Evolutionary conservation across 2,113 vertebrate species (phyloP).

Genomic region (Mobula birostris): DNA sequence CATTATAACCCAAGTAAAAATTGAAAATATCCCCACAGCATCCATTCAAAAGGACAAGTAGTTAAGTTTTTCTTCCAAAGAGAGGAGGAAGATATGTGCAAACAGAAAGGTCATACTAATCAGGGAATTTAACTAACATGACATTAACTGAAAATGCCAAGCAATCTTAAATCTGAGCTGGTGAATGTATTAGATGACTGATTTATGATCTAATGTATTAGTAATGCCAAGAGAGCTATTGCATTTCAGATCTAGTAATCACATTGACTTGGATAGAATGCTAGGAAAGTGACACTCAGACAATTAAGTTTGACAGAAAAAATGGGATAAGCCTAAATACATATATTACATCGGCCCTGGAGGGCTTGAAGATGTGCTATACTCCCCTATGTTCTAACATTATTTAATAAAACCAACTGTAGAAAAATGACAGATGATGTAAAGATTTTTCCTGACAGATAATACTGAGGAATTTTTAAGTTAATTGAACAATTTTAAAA

Average conservation of each 20-base stretch:
- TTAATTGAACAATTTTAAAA: not conserved
- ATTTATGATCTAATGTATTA: constrained; percentile 20
- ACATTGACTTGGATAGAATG: not conserved
- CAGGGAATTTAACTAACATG: constrained; percentile 11
- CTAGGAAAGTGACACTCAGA: not conserved
- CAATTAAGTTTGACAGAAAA: not conserved
- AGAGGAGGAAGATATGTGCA: not conserved
- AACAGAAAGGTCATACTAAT: constrained; percentile 19
- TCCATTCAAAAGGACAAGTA: not conserved
- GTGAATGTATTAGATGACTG: constrained; percentile 12
- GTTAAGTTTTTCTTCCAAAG: not conserved
- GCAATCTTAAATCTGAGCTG: not conserved
- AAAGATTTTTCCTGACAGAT: not conserved
- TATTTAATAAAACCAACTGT: not conserved
- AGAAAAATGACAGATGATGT: no score
- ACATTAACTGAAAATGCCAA: constrained; percentile 16
- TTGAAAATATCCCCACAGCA: not conserved
- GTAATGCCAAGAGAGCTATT: not conserved
- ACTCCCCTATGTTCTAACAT: not conserved
- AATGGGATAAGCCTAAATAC: not conserved
- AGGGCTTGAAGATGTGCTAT: no score
- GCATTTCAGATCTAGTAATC: constrained; percentile 6
- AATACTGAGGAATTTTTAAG: not conserved
- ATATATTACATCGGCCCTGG: no score
- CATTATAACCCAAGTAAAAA: not conserved